Conservation (phyloP, 2,888 invertebrate species). For the Litoditis marina region DNA sequence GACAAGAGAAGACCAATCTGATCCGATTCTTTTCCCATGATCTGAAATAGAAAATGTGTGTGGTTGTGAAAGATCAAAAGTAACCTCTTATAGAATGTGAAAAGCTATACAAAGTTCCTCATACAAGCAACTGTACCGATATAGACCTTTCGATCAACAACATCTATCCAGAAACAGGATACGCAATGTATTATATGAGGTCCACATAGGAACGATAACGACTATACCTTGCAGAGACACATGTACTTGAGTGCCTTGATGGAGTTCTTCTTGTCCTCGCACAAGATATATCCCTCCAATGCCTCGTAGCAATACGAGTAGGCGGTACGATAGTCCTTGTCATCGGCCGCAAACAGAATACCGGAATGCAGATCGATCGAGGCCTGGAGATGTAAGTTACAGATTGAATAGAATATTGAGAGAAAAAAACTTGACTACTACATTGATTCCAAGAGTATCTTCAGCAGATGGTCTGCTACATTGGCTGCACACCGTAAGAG, state of each 20-base stretch:
- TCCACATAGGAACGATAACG: not conserved
- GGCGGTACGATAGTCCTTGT: constrained; percentile 97
- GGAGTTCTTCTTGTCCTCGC: constrained; percentile 81
- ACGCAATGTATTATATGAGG: no score
- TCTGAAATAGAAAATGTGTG: constrained; percentile 8
- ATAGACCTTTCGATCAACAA: no score
- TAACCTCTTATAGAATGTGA: no score
- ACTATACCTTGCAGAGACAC: constrained; percentile 85
- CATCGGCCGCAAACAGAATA: constrained; percentile 96
- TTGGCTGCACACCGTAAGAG: no score
- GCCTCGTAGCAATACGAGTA: constrained; percentile 99
- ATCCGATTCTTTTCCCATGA: constrained; percentile 57
- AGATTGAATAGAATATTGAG: no score
- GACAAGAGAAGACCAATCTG: constrained; percentile 70
- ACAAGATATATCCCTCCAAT: constrained; percentile 88
- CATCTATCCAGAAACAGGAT: no score
- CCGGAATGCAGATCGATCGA: constrained; percentile 94
- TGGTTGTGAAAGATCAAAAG: no score
- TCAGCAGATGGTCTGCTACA: no score
- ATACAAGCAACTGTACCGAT: no score
- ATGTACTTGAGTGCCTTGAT: constrained; percentile 95
- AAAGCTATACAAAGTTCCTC: no score
- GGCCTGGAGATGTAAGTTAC: constrained; percentile 76
- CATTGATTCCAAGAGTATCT: no score
- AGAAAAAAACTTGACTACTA: no score